Percentiles rank a stretch among this genome's conserved stretches.
Conservation (phyloP, 2,113 vertebrate genomes). For the Parotia lawesii region DNA sequence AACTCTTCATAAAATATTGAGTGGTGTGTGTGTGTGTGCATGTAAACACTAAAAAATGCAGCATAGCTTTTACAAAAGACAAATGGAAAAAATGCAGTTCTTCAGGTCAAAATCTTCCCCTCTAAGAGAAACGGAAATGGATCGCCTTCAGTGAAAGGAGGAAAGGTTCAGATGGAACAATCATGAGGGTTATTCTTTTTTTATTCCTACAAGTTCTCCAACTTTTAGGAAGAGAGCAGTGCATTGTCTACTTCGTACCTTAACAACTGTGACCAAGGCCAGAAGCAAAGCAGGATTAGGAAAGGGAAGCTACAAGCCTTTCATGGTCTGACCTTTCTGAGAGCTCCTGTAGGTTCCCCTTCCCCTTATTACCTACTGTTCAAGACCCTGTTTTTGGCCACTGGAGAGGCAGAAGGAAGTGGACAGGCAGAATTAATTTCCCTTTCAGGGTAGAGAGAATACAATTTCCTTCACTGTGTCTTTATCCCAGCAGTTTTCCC, state of each 20-base stretch:
- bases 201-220: neutral
- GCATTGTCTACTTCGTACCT: neutral
- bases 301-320: neutral
- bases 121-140: neutral
- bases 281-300: neutral
- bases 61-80: neutral
- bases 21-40: too few relatives aligned
- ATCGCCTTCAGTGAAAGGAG: neutral
- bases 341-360: neutral
- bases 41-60: neutral
- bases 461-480: neutral
- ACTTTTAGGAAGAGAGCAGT: neutral
- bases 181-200: neutral
- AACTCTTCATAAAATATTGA: neutral
- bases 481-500: neutral
- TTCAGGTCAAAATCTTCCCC: neutral
- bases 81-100: neutral
- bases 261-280: neutral
- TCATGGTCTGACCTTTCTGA: neutral
- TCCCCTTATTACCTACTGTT: neutral
- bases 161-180: neutral
- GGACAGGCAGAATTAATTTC: neutral
- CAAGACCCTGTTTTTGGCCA: neutral
- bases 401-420: neutral
- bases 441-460: neutral